Base-by-base conservation (phyloP, 2,888 invertebrate species). In the Zele albiditarsus region DNA sequence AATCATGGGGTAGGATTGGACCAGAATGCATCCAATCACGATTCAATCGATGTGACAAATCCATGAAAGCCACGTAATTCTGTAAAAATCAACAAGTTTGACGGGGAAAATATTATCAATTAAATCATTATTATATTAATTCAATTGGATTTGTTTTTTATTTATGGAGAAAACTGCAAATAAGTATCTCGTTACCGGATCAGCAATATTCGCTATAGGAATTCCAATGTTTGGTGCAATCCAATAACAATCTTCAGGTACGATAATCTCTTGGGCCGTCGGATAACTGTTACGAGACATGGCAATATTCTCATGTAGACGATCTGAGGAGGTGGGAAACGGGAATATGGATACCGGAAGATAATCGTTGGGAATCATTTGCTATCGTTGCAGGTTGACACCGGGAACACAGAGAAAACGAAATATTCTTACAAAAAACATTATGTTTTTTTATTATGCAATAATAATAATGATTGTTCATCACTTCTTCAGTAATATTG, bases 221-320 rank as follows among this genome's bases (percentile, higher is more conserved):
- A 77, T 77, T 8, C 78, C 77, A 25, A 80, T 66, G 58, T 75
- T 71, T 5, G 78, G 81, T 23, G 82, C 78, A n/a, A 85, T 77
- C 82, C 86, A 87, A 76, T 82, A 86, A 74, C 82, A 87, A 58
- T 85, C 84, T 14, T 85, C 84, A 3, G 84, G 79, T 46, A 81
- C 73, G 25, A 83, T 81, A 23, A 85, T 72, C 53, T 84, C 84
- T 31, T 82, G 78, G 25, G 77, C 80, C 74, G 74, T 77, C 3
- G 82, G 77, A 31, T 73, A 57, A 58, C 20, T 5, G 3, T n/a
- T 28, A 10, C 31, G 74, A n/a, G 79, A 60, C 31, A 77, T 60
- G 38, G 78, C 78, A 33, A 78, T 80, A 33, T 65, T 65, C 4
- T 25, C 49, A 25, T 53, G 31, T 65, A 65, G 57, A 74, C 82